Base-by-base conservation (phyloP, 2,888 invertebrate species). In the Lochmaea crataegi region DNA sequence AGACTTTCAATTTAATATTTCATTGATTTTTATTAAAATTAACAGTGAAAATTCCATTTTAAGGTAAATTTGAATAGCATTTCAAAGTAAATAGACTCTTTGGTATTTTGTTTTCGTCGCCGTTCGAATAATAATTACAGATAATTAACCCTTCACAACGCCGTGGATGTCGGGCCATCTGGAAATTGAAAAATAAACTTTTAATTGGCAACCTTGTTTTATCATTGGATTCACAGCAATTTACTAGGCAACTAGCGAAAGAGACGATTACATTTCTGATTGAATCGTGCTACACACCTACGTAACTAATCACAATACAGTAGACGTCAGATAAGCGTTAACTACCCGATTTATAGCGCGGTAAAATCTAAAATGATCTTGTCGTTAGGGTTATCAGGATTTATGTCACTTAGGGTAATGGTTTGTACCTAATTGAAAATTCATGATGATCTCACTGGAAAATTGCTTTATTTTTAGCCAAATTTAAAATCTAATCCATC, bases 281-380 rank as follows among this genome's bases (percentile, higher is more conserved):
- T 26, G 57, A 57, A 57, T 57, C 14, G 57, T 57, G 57, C 22
- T 57, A n/a, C n/a, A n/a, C n/a, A n/a, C n/a, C n/a, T n/a, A 7
- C 12, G 26, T 22, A 26, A 26, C 57, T 22, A 57, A 57, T 57
- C 57, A 22, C 57, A 38, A 57, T 22, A 22, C 12, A 57, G 57
- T 26, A 57, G 57, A 57, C 26, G 26, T 26, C 26, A 22, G 57
- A 57, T 4, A 22, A 57, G 57, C 57, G 57, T 26, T 57, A 57
- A 57, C 57, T 57, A 18, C 57, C 7, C 18, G 18, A 57, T 57
- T 22, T 57, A 26, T 57, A 10, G 26, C 57, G 14, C 26, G 57
- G 12, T 57, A 57, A 57, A 57, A 26, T 48, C 22, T 12, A 12
- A 10, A 57, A 57, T 57, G 57, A 26, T 18, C 22, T 57, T 57